Base-by-base conservation (phyloP, 2,797 vertebrate genomes). In the Kryptopterus vitreolus region DNA sequence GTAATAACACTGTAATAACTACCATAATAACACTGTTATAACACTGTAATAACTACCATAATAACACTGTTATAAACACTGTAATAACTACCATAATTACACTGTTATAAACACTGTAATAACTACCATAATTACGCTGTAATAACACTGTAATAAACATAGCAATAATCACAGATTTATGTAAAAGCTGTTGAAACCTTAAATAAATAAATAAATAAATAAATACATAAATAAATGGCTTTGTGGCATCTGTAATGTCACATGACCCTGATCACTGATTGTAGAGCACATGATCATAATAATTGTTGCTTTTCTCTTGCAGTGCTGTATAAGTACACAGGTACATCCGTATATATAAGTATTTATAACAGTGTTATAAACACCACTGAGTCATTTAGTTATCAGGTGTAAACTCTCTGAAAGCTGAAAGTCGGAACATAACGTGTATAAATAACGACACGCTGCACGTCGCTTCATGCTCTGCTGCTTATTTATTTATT, bases 71-170 rank as follows among this genome's bases (percentile, higher is more conserved):
- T 18, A 70, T 69, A 26, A n/a, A n/a, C n/a, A n/a, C n/a, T 70
- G 35, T 31, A 18, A 70, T 69, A 26, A 69, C n/a, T n/a, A n/a
- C n/a, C n/a, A n/a, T n/a, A 24, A n/a, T n/a, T n/a, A n/a, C n/a
- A n/a, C n/a, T 70, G 35, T 31, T 18, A 70, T 69, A 26, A 69
- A 50, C 24, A 18, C 65, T 68, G 65, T 26, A 3, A 65, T 65
- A 38, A 43, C n/a, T n/a, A n/a, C n/a, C n/a, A n/a, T n/a, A n/a
- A n/a, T n/a, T 18, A 35, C 61, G 20, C 31, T 33, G 61, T 22
- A 11, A 63, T 63, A 63, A 35, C 31, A 57, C 10, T 29, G 24
- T 59, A 29, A 59, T 55, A 20, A 55, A 55, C 7, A 62, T 16
- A 7, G 29, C 33, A 33, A 33, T 6, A 63, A 43, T 7, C 63